Conservation (phyloP, 2,113 vertebrate genomes). For the Lates calcarifer region DNA sequence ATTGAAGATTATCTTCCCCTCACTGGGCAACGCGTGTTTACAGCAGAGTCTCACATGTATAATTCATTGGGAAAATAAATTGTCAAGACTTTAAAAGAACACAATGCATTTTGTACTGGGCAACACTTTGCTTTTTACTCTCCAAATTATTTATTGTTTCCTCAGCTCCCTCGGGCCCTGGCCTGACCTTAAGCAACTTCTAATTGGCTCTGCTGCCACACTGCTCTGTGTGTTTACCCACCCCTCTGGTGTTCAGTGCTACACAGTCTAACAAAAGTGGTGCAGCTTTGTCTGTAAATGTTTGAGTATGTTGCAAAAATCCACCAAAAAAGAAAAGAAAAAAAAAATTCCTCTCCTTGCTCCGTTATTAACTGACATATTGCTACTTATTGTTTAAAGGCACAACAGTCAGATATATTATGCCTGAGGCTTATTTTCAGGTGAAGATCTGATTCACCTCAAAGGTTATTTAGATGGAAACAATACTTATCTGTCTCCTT, state of each 20-base stretch:
- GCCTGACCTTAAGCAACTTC: slow-evolving; percentile 85
- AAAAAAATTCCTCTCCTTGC: slow-evolving; percentile 20
- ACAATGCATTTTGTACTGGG: slow-evolving; percentile 88
- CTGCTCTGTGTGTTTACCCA: slow-evolving; percentile 54
- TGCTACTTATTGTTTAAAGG: slow-evolving; percentile 14
- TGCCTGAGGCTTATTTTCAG: not conserved
- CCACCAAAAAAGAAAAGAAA: slow-evolving; percentile 37
- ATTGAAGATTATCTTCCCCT: slow-evolving; percentile 86
- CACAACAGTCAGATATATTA: not conserved
- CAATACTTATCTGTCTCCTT: not conserved
- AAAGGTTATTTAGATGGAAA: not conserved
- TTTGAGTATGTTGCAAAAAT: slow-evolving; percentile 19
- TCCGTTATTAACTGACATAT: slow-evolving; percentile 23
- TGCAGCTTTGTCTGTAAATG: slow-evolving; percentile 55
- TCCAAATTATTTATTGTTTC: slow-evolving; percentile 90
- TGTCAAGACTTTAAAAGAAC: slow-evolving; percentile 85
- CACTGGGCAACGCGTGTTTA: slow-evolving; percentile 84
- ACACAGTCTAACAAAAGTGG: slow-evolving; percentile 58
- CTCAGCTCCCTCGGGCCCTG: slow-evolving; percentile 77
- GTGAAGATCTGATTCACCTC: not conserved
- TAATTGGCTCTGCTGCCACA: slow-evolving; percentile 79
- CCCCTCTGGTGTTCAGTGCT: slow-evolving; percentile 52
- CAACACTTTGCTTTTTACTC: slow-evolving; percentile 88
- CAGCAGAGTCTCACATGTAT: slow-evolving; percentile 82
- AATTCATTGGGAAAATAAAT: slow-evolving; percentile 90